Conservation (phyloP, 2,113 vertebrate species). For the Saguinus midas region DNA sequence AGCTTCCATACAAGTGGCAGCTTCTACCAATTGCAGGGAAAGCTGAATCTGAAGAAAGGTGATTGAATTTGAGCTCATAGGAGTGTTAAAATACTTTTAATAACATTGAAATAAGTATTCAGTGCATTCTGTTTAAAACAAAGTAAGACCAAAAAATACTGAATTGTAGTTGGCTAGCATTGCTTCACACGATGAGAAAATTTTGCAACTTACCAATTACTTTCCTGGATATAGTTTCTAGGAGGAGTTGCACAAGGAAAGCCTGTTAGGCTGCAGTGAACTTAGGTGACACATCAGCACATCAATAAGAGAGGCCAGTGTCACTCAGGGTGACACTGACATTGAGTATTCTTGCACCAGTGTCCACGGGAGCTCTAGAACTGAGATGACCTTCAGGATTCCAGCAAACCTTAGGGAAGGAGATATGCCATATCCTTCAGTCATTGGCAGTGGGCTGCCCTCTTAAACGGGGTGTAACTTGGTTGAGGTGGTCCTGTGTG, state of each 20-base stretch:
- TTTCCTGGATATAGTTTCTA: neutral
- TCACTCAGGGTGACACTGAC: too few species aligned
- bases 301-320: neutral
- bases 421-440: neutral
- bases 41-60: neutral
- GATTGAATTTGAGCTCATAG: neutral
- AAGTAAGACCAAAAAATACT: neutral
- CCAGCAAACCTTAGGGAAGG: neutral
- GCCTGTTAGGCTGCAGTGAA: neutral
- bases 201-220: neutral
- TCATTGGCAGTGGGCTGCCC: neutral
- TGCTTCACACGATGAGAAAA: neutral
- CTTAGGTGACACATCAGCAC: too few species aligned
- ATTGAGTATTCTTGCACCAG: fast-evolving
- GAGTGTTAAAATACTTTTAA: neutral
- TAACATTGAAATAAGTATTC: neutral
- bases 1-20: neutral
- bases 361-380: neutral
- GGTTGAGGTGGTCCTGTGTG: fast-evolving
- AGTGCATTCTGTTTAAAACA: neutral
- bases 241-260: neutral
- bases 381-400: neutral
- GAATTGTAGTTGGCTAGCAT: neutral
- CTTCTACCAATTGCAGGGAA: neutral
- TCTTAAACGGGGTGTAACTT: neutral